Evolutionary conservation across 2,888 invertebrate species (phyloP).

Genomic region (Drosophila subsilvestris): DNA sequence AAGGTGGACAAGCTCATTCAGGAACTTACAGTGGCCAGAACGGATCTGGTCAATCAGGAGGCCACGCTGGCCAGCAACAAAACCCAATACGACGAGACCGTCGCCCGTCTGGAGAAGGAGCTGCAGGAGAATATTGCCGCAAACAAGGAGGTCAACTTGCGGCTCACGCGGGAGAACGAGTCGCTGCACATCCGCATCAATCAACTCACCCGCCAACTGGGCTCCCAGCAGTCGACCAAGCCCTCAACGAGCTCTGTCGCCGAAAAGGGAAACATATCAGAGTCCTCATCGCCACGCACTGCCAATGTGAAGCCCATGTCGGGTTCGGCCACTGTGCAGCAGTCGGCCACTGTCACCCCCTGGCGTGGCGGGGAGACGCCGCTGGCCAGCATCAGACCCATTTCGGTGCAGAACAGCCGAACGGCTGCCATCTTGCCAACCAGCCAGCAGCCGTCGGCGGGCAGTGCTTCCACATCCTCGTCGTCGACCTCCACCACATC

Average conservation of each 20-base stretch:
- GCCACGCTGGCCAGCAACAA: conserved; percentile 87
- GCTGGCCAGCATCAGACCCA: conserved; percentile 96
- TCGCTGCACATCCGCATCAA: conserved; percentile 89
- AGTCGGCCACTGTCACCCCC: conserved; percentile 86
- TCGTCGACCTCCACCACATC: conserved; percentile 66
- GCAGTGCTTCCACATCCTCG: conserved; percentile 64
- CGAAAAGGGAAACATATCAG: conserved; percentile 86
- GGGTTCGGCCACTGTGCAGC: conserved; percentile 85
- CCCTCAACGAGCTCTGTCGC: conserved; percentile 87
- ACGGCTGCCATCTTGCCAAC: conserved; percentile 92
- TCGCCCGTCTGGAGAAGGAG: conserved; percentile 90
- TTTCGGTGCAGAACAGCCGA: conserved; percentile 89
- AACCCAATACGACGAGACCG: conserved; percentile 88
- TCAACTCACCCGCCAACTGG: conserved; percentile 88
- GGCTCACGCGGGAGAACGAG: conserved; percentile 87
- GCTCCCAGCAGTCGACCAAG: conserved; percentile 87
- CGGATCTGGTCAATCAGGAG: conserved; percentile 86
- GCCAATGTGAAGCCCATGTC: conserved; percentile 98
- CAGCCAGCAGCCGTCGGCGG: conserved; percentile 81
- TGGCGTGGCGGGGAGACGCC: conserved; percentile 92
- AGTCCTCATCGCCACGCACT: conserved; percentile 87
- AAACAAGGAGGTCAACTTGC: conserved; percentile 85
- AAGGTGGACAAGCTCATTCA: conserved; percentile 82
- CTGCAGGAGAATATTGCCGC: conserved; percentile 87
- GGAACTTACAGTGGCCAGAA: conserved; percentile 85